A percentile compares a stretch with the other conserved stretches of the same genome.
Conservation (phyloP, 92 coral and sea anemone genomes). For the Montipora capitata region DNA sequence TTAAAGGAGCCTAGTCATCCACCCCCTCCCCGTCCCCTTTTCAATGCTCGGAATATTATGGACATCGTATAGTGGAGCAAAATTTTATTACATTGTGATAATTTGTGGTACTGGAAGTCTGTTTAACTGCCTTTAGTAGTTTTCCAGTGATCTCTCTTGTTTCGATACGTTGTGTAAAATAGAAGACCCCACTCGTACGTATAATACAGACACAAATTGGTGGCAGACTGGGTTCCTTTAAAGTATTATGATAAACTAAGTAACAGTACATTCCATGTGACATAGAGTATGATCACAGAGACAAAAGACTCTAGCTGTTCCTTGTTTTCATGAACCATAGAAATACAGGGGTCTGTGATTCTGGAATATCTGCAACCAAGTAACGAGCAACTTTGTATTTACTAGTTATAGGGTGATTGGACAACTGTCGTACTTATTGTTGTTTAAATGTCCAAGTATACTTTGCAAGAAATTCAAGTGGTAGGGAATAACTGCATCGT, state of each 20-base stretch:
- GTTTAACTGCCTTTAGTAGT: background rate
- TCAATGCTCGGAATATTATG: conserved; percentile 12
- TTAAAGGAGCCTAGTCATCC: conserved; percentile 17
- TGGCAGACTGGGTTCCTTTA: no score
- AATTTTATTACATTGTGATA: background rate
- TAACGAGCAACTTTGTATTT: conserved; percentile 11
- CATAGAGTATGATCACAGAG: conserved; percentile 5
- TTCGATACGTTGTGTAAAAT: no score
- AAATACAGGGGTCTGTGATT: conserved; percentile 21
- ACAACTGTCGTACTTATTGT: conserved; percentile 16
- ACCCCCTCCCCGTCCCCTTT: conserved; percentile 17
- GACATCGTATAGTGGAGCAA: conserved; percentile 26
- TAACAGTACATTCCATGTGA: conserved; percentile 1
- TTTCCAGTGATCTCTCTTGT: no score
- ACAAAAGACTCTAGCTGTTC: conserved; percentile 6
- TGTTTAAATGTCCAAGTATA: conserved; percentile 12
- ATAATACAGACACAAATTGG: background rate
- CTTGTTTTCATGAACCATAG: conserved; percentile 21
- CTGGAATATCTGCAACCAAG: conserved; percentile 25
- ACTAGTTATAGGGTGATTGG: conserved; percentile 26
- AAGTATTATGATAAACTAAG: conserved; percentile 3
- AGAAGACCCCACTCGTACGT: no score
- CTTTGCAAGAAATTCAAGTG: conserved; percentile 19
- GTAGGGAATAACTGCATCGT: conserved; percentile 46
- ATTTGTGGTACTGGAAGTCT: conserved; percentile 20